Base-by-base conservation (phyloP, 2,113 vertebrate genomes). In the Festucalex cinctus region DNA sequence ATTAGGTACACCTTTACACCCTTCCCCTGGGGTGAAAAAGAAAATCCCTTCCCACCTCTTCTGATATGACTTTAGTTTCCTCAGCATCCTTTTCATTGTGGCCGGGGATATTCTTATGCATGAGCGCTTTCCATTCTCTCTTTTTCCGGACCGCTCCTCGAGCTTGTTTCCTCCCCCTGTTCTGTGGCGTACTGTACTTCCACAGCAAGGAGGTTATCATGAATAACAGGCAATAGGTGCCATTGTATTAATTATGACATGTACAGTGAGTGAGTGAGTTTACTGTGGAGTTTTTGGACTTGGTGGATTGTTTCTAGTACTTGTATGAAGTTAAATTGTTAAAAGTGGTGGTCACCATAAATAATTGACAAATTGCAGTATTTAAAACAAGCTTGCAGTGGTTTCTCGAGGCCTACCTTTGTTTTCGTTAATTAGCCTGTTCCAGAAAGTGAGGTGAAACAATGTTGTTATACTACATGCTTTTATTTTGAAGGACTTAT, bases 31-130 rank as follows among this genome's bases (percentile, higher is more conserved):
- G 2, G 16, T 60, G 53, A 60, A 54, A 67, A 68, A 56, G 53
- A 60, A 54, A 67, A 68, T 39, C 60, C 49, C 57, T 59, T 62
- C 69, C 20, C 20, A 32, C 19, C 53, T 58, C 51, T 73, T 81
- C 71, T 75, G 65, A 56, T 64, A 66, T 41, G 13, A 37, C 24
- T 73, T 51, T 43, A 1, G 53, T 68, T 81, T 80, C 68, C 75
- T 44, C 48, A 63, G 24, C 28, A 4, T 28, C n/a, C 9, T 64
- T 37, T 67, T 74, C 17, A 68, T 63, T 13, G 5, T 2, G 5
- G 32, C 37, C 35, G n/a, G 62, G 62, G 4, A 10, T 43, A 16
- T 64, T 66, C 56, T 22, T 58, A 32, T 37, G 66, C 65, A 26
- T 19, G 28, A 76, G 49, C 46, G 32, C 59, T 71, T 63, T 77